phyloP scores from a whole-genome alignment of 2,797 vertebrate genomes.

The Aldrovandia affinis region DNA sequence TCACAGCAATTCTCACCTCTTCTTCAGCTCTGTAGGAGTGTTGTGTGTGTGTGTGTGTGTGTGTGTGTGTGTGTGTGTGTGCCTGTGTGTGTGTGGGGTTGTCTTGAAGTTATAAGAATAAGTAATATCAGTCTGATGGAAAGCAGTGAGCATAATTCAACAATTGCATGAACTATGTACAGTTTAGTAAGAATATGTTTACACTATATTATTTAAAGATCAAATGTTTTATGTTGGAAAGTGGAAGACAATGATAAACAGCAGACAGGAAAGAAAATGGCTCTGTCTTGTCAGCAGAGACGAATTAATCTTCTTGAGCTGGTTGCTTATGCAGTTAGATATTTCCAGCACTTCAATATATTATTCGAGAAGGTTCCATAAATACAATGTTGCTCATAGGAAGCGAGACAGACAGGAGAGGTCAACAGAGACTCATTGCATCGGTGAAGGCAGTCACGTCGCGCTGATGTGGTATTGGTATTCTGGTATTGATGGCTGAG shows the following conservation, averaged over 20 bases:
- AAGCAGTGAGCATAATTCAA: neutral
- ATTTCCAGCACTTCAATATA: neutral
- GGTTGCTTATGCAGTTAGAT: neutral
- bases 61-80: constrained; percentile 13
- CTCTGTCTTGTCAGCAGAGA: neutral
- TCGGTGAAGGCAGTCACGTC: too few species aligned
- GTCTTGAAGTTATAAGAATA: constrained; percentile 38
- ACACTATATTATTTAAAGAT: constrained; percentile 20
- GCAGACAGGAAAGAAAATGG: neutral
- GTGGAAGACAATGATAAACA: constrained; percentile 19
- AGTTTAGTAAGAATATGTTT: neutral
- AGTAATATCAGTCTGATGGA: neutral
- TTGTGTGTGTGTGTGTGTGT: constrained; percentile 21
- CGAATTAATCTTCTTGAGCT: neutral
- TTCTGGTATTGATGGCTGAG: neutral
- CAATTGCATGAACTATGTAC: neutral
- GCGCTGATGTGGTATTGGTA: too few species aligned
- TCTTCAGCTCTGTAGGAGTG: neutral
- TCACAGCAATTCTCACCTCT: constrained; percentile 15
- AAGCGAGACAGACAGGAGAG: neutral
- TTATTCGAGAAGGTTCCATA: neutral
- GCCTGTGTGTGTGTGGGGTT: constrained; percentile 34
- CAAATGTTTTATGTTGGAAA: constrained; percentile 16
- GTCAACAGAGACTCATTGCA: too few species aligned
- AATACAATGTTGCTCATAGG: neutral